Percentiles rank a stretch among this genome's conserved stretches.
These are phyloP conservation scores for Drosophila suboccidentalis DNA, from an alignment of 2,888 invertebrate species.

Conservation along the genomic window DNA sequence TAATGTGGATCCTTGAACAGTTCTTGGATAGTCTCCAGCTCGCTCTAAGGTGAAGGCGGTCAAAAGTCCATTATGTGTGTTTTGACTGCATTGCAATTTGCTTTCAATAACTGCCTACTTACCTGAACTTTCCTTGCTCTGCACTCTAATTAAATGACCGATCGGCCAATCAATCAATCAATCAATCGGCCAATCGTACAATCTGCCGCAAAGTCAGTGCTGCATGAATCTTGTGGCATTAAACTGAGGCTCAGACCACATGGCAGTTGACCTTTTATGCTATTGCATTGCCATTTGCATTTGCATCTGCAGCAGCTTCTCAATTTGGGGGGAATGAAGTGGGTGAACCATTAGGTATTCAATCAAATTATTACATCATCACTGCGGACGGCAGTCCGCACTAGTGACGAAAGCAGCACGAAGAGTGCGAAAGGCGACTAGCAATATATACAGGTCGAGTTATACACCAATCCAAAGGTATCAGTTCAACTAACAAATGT, in stretches of 20 bases:
- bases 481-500: too few species aligned
- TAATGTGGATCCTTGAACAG: slow-evolving; percentile 3
- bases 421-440: too few species aligned
- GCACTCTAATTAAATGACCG: slow-evolving; percentile 53
- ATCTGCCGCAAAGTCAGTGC: slow-evolving; percentile 18
- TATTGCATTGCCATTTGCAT: slow-evolving; percentile 30
- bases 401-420: too few species aligned
- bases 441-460: too few species aligned
- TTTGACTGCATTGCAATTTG: slow-evolving; percentile 44
- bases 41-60: not conserved
- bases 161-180: slow-evolving; percentile 44
- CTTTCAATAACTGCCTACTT: slow-evolving; percentile 31
- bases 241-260: slow-evolving; percentile 25
- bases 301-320: slow-evolving; percentile 12
- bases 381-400: too few species aligned
- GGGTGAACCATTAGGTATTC: slow-evolving; percentile 7
- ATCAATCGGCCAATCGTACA: slow-evolving; percentile 28
- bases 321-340: not conserved
- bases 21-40: slow-evolving; percentile 15
- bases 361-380: slow-evolving; percentile 27
- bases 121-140: slow-evolving; percentile 28
- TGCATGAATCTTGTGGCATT: slow-evolving; percentile 54
- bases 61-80: slow-evolving; percentile 21
- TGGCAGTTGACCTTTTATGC: slow-evolving; percentile 48
- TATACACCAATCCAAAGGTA: too few species aligned